Evolutionary conservation across 64 coral and sea anemone species (phyloP).

Genomic region (Montipora capricornis): DNA sequence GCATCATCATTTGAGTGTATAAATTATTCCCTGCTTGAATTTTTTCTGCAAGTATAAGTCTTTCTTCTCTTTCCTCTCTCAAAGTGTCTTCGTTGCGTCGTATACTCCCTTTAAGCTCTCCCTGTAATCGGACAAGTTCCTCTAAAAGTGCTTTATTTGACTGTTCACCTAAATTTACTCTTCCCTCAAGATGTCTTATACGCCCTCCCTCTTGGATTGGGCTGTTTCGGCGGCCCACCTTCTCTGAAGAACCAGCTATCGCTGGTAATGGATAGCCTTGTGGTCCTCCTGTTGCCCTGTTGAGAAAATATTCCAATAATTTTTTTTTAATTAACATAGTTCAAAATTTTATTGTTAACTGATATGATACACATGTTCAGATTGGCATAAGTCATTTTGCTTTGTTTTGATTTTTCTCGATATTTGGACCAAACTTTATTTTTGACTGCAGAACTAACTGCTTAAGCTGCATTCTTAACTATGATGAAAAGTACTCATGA

Average conservation of each 20-base stretch:
- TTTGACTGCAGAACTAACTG: too few relatives aligned
- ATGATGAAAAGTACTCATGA: too few relatives aligned
- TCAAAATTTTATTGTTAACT: too few relatives aligned
- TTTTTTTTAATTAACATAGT: too few relatives aligned
- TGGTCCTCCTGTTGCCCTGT: slow-evolving; percentile 4
- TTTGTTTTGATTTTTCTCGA: too few relatives aligned
- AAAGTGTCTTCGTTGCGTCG: slow-evolving; percentile 87
- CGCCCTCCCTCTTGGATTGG: slow-evolving; percentile 24
- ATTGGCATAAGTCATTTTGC: too few relatives aligned
- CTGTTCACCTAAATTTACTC: slow-evolving; percentile 91
- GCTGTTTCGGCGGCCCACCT: slow-evolving; percentile 33
- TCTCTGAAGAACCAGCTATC: slow-evolving; percentile 35
- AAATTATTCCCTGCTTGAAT: slow-evolving; percentile 90
- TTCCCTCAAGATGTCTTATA: slow-evolving; percentile 78
- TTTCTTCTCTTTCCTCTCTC: slow-evolving; percentile 87
- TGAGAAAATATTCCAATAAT: too few relatives aligned
- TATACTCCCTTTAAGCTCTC: slow-evolving; percentile 91
- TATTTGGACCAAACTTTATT: too few relatives aligned
- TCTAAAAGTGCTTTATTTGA: slow-evolving; percentile 95
- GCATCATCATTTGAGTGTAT: slow-evolving; percentile 95
- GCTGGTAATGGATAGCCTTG: slow-evolving; percentile 55
- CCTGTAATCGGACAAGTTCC: slow-evolving; percentile 91
- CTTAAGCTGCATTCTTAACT: too few relatives aligned
- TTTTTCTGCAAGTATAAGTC: slow-evolving; percentile 88
- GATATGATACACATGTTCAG: too few relatives aligned